Evolutionary conservation across 1,140 invertebrate genomes (phyloP).

Genomic region (Bilobella aurantiaca): DNA sequence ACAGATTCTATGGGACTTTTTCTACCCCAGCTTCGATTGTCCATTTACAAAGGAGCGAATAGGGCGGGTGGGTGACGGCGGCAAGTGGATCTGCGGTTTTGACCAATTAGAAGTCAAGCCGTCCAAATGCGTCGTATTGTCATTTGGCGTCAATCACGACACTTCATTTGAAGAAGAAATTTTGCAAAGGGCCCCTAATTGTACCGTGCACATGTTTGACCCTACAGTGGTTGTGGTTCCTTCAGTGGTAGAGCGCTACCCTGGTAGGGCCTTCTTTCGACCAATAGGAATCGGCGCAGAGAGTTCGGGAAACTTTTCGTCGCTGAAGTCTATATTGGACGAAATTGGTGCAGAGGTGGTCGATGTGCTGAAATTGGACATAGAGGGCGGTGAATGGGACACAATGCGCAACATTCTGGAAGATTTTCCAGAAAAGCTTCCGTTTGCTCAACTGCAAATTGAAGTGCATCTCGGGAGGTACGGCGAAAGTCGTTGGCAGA

Average conservation of each 20-base stretch:
- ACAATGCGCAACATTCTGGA: neutral
- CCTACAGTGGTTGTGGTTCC: neutral
- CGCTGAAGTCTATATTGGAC: neutral
- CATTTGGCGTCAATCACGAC: conserved; percentile 12
- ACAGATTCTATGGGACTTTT: conserved; percentile 6
- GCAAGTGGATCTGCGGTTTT: conserved; percentile 17
- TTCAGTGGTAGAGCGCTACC: neutral
- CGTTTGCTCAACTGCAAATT: conserved; percentile 20
- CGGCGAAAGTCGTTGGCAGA: neutral
- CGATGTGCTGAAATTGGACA: conserved; percentile 22
- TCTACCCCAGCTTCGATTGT: conserved; percentile 6
- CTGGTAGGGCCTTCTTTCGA: neutral
- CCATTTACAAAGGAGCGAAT: neutral
- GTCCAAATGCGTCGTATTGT: conserved; percentile 9
- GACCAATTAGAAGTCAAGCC: neutral
- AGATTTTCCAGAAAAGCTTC: conserved; percentile 14
- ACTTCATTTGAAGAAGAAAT: conserved; percentile 18
- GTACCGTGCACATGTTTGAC: conserved; percentile 15
- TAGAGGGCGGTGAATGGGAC: conserved; percentile 8
- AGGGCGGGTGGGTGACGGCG: conserved; percentile 3
- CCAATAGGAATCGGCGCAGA: neutral
- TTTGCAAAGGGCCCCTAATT: neutral
- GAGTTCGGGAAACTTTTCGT: neutral
- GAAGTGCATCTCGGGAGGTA: conserved; percentile 14
- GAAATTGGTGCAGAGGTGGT: neutral